Evolutionary conservation across 2,888 invertebrate genomes (phyloP).

Genomic region (Malachius bipustulatus): DNA sequence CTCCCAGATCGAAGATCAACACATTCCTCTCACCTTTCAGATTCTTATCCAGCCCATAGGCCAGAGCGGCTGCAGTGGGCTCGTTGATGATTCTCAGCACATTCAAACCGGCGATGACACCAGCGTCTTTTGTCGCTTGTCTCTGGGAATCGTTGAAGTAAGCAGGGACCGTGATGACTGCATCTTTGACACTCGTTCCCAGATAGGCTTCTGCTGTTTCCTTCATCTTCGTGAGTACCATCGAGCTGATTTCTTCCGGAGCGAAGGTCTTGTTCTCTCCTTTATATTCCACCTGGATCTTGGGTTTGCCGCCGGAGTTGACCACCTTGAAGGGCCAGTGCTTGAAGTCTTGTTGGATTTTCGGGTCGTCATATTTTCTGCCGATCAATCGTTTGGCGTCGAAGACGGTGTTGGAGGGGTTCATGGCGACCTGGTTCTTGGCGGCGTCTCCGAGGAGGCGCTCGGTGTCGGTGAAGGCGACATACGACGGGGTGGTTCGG

Average conservation of each 20-base stretch:
- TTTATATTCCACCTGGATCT: constrained; percentile 55
- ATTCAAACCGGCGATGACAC: constrained; percentile 57
- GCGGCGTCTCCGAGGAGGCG: constrained; percentile 58
- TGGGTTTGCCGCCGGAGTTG: constrained; percentile 52
- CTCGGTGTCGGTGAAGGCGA: constrained; percentile 60
- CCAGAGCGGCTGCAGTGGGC: constrained; percentile 58
- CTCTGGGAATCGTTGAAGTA: constrained; percentile 55
- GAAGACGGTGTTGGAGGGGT: constrained; percentile 61
- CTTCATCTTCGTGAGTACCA: constrained; percentile 51
- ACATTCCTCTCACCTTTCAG: constrained; percentile 30
- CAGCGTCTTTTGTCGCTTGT: constrained; percentile 70
- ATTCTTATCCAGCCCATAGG: constrained; percentile 41
- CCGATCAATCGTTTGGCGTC: constrained; percentile 69
- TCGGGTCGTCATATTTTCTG: constrained; percentile 59
- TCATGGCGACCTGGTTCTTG: constrained; percentile 59
- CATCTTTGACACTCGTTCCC: constrained; percentile 52
- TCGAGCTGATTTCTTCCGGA: constrained; percentile 60
- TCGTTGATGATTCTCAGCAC: constrained; percentile 72
- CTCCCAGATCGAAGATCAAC: constrained; percentile 50
- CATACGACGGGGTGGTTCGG: constrained; percentile 70
- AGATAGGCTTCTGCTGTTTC: constrained; percentile 64
- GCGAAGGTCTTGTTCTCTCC: constrained; percentile 49
- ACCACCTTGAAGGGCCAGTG: constrained; percentile 74
- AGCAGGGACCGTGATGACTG: constrained; percentile 71
- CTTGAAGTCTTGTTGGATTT: constrained; percentile 68